phyloP scores from a whole-genome alignment of 2,113 vertebrate genomes.

The Paramisgurnus dabryanus region DNA sequence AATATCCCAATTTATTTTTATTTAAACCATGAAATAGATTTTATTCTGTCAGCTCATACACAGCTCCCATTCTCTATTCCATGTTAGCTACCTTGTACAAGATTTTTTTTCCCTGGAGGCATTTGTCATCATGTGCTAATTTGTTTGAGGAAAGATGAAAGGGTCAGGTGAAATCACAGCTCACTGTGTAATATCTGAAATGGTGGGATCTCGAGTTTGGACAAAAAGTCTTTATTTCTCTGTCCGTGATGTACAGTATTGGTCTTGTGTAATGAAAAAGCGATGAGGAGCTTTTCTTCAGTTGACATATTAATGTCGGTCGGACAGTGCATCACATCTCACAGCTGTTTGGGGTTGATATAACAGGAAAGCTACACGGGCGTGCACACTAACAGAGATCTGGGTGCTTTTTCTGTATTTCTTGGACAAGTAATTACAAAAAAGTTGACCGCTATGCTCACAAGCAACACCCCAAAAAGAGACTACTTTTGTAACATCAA shows the following conservation, averaged over 20 bases:
- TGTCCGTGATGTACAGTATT: constrained; percentile 11
- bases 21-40: neutral
- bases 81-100: neutral
- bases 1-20: neutral
- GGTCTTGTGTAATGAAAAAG: constrained; percentile 47
- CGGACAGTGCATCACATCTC: neutral
- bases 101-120: constrained; percentile 22
- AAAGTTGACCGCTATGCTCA: constrained; percentile 36
- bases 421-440: constrained; percentile 53
- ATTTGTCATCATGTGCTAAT: constrained; percentile 43
- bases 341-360: constrained; percentile 33
- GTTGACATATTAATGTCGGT: constrained; percentile 14
- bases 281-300: constrained; percentile 43
- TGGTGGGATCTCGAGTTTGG: constrained; percentile 14
- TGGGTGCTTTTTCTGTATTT: neutral
- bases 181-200: constrained; percentile 31
- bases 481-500: constrained; percentile 49
- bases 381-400: too few relatives aligned
- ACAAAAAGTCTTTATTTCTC: constrained; percentile 34
- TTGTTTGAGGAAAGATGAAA: constrained; percentile 34
- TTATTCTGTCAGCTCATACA: neutral
- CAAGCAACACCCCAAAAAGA: constrained; percentile 37
- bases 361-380: neutral
- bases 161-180: constrained; percentile 50
- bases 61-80: neutral